Conservation (phyloP, 2,888 invertebrate species). For the Agrotis exclamationis region DNA sequence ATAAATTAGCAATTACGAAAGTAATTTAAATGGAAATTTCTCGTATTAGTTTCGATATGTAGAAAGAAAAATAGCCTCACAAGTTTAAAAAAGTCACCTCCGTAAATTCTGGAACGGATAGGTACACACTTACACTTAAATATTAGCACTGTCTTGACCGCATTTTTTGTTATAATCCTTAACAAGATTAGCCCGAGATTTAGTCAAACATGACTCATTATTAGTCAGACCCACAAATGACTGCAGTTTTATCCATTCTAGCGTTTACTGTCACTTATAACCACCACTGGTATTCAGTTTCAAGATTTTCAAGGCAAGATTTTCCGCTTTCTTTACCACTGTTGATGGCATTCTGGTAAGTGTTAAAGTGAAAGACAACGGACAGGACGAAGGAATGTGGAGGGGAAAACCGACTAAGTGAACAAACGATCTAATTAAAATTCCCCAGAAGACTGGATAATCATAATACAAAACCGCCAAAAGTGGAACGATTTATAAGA, state of each 20-base stretch:
- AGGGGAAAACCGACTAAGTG: too few species aligned
- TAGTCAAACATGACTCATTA: constrained; percentile 13
- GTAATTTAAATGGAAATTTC: neutral
- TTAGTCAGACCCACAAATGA: neutral
- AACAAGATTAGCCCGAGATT: constrained; percentile 24
- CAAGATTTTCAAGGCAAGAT: neutral
- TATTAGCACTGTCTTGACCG: constrained; percentile 1
- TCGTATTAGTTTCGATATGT: neutral
- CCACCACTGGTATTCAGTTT: too few species aligned
- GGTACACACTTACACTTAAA: constrained; percentile 20
- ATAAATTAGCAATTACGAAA: neutral
- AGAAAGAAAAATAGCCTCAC: neutral
- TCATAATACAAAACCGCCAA: too few species aligned
- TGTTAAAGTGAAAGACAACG: too few species aligned
- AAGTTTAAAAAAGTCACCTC: neutral
- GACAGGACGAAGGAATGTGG: too few species aligned
- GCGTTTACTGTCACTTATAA: neutral
- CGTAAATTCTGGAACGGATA: neutral
- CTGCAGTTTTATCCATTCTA: neutral
- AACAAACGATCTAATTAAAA: too few species aligned
- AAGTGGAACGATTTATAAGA: too few species aligned
- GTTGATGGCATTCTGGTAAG: too few species aligned
- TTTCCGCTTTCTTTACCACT: neutral
- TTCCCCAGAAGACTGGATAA: too few species aligned
- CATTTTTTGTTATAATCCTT: constrained; percentile 20